Conservation (phyloP, 53 echinoderm and acorn worm species). For the Crossaster papposus region DNA sequence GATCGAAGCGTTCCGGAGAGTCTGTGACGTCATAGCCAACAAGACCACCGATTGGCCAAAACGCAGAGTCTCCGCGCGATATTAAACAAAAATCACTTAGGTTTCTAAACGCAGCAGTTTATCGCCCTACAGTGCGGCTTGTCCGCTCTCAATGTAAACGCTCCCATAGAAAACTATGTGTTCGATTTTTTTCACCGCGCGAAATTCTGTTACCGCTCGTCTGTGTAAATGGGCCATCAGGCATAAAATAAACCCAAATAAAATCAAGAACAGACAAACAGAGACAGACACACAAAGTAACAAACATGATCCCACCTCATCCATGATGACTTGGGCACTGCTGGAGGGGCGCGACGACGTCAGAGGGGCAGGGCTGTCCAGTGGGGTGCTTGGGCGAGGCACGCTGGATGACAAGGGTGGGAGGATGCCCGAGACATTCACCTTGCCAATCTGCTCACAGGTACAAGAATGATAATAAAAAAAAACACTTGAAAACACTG, state of each 20-base stretch:
- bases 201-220: too few species aligned
- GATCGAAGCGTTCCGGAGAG: too few species aligned
- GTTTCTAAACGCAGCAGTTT: too few species aligned
- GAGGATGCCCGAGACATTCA: slow-evolving; percentile 56
- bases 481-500: background rate
- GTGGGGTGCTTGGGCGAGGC: slow-evolving; percentile 95
- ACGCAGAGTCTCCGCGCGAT: too few species aligned
- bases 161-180: too few species aligned
- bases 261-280: background rate
- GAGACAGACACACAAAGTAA: background rate
- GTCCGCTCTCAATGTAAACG: too few species aligned
- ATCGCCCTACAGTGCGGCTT: too few species aligned
- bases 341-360: slow-evolving; percentile 75
- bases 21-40: too few species aligned
- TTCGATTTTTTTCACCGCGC: too few species aligned
- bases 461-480: background rate
- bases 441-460: slow-evolving; percentile 64
- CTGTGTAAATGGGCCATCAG: too few species aligned
- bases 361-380: slow-evolving; percentile 77
- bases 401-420: slow-evolving; percentile 54
- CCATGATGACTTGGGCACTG: slow-evolving; percentile 69
- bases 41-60: too few species aligned
- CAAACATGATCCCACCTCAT: slow-evolving; percentile 66
- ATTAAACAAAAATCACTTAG: too few species aligned
- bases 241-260: background rate